Evolutionary conservation across 2,113 vertebrate genomes (phyloP).

Genomic region (Motacilla tschutschensis): DNA sequence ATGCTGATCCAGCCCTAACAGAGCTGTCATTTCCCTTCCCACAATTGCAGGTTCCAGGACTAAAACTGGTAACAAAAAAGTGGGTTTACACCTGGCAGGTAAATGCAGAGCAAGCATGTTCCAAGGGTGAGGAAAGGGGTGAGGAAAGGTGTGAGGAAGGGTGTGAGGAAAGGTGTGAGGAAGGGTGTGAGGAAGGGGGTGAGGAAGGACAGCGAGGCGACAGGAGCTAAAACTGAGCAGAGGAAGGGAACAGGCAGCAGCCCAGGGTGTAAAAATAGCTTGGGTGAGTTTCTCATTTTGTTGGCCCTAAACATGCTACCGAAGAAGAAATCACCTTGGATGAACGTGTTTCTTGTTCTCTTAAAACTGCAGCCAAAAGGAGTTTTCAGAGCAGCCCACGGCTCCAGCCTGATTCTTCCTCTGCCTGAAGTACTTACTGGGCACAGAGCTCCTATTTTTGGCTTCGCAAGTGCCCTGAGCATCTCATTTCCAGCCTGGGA

Average conservation of each 20-base stretch:
- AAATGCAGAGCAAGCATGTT: accelerated
- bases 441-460: background rate
- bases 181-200: background rate
- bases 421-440: background rate
- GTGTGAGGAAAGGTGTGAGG: background rate
- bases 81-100: background rate
- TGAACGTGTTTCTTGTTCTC: background rate
- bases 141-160: background rate
- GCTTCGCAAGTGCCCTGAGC: background rate
- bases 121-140: background rate
- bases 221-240: background rate
- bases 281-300: background rate
- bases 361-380: background rate
- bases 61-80: background rate
- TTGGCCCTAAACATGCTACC: background rate
- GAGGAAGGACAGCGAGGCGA: background rate
- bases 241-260: background rate
- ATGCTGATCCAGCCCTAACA: background rate
- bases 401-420: background rate
- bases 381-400: background rate
- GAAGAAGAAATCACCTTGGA: background rate
- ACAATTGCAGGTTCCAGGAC: background rate
- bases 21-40: background rate
- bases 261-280: background rate
- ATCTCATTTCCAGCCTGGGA: background rate